These are phyloP conservation scores for Drosophila conformis DNA, from an alignment of 2,888 invertebrate species.

Conservation along the genomic window DNA sequence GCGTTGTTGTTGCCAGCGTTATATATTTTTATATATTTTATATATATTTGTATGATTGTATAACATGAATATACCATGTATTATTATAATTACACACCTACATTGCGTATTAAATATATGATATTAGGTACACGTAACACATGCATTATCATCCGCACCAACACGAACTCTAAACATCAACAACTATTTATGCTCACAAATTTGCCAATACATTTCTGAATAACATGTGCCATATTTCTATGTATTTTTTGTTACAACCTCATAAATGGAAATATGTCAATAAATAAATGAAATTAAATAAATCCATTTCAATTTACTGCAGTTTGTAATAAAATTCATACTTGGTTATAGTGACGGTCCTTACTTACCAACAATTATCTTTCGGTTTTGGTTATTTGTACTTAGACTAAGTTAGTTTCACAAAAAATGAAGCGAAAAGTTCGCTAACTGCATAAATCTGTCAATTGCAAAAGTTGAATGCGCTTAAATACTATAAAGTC, in stretches of 20 bases:
- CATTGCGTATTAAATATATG: not conserved
- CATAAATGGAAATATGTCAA: slow-evolving; percentile 35
- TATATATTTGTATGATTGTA: slow-evolving; percentile 62
- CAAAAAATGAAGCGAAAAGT: slow-evolving; percentile 21
- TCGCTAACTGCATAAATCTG: slow-evolving; percentile 61
- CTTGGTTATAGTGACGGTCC: not conserved
- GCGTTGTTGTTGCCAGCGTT: slow-evolving; percentile 56
- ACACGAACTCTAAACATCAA: slow-evolving; percentile 20
- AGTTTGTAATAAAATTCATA: slow-evolving; percentile 29
- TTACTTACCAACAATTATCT: slow-evolving; percentile 37
- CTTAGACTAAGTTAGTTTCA: slow-evolving; percentile 4
- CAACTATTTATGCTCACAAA: slow-evolving; percentile 38
- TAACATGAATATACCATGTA: slow-evolving; percentile 23
- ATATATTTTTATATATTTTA: slow-evolving; percentile 67
- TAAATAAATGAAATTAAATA: slow-evolving; percentile 64
- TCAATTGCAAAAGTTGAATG: slow-evolving; percentile 71
- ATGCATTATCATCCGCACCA: slow-evolving; percentile 36
- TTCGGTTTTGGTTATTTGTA: slow-evolving; percentile 57
- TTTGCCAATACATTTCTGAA: slow-evolving; percentile 40
- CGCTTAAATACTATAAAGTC: slow-evolving; percentile 56
- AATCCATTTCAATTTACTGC: slow-evolving; percentile 45
- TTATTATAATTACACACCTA: slow-evolving; percentile 23
- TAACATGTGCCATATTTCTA: slow-evolving; percentile 51
- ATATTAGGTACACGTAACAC: slow-evolving; percentile 2
- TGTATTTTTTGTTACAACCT: slow-evolving; percentile 61